Evolutionary conservation across 64 coral and sea anemone species (phyloP).

Genomic region (Astreopora myriophthalma): DNA sequence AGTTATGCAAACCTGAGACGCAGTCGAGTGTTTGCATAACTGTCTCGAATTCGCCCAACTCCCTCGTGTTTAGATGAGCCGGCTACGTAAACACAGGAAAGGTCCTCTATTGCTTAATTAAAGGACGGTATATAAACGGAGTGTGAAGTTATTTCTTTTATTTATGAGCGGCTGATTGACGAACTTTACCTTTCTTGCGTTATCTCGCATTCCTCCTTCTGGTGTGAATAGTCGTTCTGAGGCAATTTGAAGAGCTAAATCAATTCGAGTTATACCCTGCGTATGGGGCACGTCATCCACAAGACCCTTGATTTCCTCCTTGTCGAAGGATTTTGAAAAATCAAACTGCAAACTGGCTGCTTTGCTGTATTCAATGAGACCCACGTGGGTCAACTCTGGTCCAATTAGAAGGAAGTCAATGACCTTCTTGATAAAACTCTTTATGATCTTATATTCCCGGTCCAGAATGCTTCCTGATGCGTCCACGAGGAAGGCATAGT

Average conservation of each 20-base stretch:
- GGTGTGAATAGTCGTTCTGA: slow-evolving; percentile 52
- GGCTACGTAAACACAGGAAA: too few species aligned
- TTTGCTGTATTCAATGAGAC: slow-evolving; percentile 75
- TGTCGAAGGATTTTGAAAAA: slow-evolving; percentile 64
- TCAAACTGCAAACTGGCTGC: slow-evolving; percentile 30
- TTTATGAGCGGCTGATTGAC: background rate
- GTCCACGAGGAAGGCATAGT: slow-evolving; percentile 88
- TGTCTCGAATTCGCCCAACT: too few species aligned
- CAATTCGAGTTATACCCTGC: slow-evolving; percentile 75
- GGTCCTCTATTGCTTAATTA: too few species aligned
- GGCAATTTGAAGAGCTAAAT: slow-evolving; percentile 73
- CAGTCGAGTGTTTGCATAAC: too few species aligned
- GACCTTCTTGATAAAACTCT: slow-evolving; percentile 69
- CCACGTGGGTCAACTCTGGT: slow-evolving; percentile 59
- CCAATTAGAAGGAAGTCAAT: slow-evolving; percentile 81
- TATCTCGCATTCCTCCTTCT: slow-evolving; percentile 63
- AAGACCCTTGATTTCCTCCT: slow-evolving; percentile 30
- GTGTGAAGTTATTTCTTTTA: too few species aligned
- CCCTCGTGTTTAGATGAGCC: too few species aligned
- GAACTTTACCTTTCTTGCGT: slow-evolving; percentile 71
- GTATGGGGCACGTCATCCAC: slow-evolving; percentile 35
- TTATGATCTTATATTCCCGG: background rate
- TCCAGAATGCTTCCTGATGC: slow-evolving; percentile 77
- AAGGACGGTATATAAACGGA: too few species aligned
- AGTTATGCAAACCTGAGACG: too few species aligned